These are phyloP conservation scores for Cyprinodon brontotheroides DNA, from an alignment of 2,113 vertebrate genomes.

Conservation along the genomic window DNA sequence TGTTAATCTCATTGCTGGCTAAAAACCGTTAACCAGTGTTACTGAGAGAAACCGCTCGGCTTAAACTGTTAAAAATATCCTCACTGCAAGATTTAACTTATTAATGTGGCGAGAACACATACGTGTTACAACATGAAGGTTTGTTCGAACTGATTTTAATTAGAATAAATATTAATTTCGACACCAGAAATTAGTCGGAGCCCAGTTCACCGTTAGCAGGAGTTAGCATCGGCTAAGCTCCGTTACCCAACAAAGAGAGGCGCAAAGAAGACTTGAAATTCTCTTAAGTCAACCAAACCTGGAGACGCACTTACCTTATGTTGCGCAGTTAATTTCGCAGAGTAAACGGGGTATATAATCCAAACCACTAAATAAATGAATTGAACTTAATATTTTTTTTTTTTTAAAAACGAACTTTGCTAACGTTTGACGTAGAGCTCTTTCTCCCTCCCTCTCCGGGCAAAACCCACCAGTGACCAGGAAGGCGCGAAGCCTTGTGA, in stretches of 20 bases:
- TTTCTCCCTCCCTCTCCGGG: conserved; percentile 73
- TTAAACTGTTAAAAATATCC: neutral
- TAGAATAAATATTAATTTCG: neutral
- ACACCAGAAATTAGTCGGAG: conserved; percentile 50
- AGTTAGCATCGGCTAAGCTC: conserved; percentile 48
- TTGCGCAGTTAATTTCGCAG: neutral
- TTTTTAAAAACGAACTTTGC: conserved; percentile 40
- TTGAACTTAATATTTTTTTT: conserved; percentile 40
- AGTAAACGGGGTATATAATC: neutral
- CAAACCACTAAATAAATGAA: conserved; percentile 25
- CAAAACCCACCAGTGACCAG: conserved; percentile 57
- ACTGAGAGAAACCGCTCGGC: neutral
- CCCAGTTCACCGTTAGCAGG: conserved; percentile 20
- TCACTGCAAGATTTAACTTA: neutral
- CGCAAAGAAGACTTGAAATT: neutral
- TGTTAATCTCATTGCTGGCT: conserved; percentile 9
- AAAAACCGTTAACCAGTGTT: neutral
- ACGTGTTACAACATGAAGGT: neutral
- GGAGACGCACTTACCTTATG: conserved; percentile 59
- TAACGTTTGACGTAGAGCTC: conserved; percentile 57
- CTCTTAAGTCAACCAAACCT: rapidly evolving
- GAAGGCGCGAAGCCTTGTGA: conserved; percentile 80
- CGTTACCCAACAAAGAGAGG: conserved; percentile 55
- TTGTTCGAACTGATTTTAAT: rapidly evolving
- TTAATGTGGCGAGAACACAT: neutral